Base-by-base conservation (phyloP, 2,888 invertebrate genomes). In the Polietes domitor region DNA sequence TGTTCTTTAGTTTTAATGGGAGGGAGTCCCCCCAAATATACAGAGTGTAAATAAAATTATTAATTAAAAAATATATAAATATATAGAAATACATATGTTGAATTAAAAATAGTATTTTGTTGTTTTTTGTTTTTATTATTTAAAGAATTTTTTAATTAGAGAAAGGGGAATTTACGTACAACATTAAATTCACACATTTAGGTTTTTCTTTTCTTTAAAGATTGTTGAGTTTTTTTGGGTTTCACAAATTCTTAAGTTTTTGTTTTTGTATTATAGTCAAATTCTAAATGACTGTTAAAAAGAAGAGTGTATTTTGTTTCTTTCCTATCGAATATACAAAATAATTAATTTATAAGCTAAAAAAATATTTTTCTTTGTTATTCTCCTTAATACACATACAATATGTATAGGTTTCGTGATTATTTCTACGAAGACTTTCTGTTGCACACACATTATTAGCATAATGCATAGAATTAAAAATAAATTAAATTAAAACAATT, bases 141-240 rank as follows among this genome's bases (percentile, higher is more conserved):
- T 61, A n/a, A 58, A 12, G 21, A 26, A 58, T 2, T 21, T 15
- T 53, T 58, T 24, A 15, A 26, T 26, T 61, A 32, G 58, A 58
- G 12, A 63, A 43, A 37, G 76, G 77, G 47, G 77, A 81, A 81
- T 81, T 81, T 81, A 81, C 73, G 77, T 81, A 77, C 77, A 81
- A 81, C 81, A 81, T 81, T 81, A 81, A 81, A 82, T 77, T 82
- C 81, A 82, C 81, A 82, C 77, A 77, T 73, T 41, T 37, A 82
- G 68, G 43, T 43, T 68, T 63, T 63, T 68, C 1, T 43, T 4
- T 73, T 71, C 12, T 50, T 24, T 37, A 53, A 50, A 53, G 37
- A 32, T 78, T 10, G 28, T 58, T 41, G 47, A 17, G 12, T 73
- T 61, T 37, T 53, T 63, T 15, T 74, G 15, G 19, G 21, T 53